Conservation (phyloP, 2,113 vertebrate genomes). For the Neoarius graeffei region DNA sequence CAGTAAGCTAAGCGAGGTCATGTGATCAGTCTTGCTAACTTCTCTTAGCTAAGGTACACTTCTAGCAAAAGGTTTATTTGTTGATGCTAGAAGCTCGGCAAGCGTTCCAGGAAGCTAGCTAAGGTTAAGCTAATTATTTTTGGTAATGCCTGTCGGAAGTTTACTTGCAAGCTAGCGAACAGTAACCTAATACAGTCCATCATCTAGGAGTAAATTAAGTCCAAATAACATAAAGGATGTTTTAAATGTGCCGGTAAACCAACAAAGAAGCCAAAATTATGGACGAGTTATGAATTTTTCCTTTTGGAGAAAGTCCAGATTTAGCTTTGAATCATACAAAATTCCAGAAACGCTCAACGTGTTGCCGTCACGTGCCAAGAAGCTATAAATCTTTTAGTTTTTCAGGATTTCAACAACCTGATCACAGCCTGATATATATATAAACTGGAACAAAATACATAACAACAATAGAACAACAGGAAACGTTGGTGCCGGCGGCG, state of each 20-base stretch:
- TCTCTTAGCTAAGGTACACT: background rate
- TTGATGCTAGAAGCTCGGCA: background rate
- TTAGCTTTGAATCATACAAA: background rate
- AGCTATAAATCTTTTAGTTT: background rate
- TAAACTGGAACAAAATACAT: background rate
- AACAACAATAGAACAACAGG: conserved; percentile 36
- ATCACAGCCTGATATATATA: background rate
- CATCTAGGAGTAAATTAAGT: background rate
- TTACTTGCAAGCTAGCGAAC: background rate
- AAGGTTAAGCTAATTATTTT: background rate
- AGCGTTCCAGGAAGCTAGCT: background rate
- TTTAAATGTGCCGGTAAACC: background rate
- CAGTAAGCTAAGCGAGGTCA: background rate
- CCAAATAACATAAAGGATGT: background rate
- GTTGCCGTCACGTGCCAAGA: background rate
- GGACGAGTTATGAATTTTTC: background rate
- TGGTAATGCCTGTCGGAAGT: background rate
- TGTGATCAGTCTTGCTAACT: background rate
- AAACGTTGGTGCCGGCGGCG: background rate
- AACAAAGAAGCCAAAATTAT: background rate
- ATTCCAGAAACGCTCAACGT: background rate
- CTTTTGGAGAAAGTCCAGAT: background rate
- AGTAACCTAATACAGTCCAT: background rate
- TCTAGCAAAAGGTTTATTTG: background rate
- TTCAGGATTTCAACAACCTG: background rate